A percentile compares a stretch with the other conserved stretches of the same genome.
These are phyloP conservation scores for Sternarchorhynchus goeldii DNA, from an alignment of 2,797 vertebrate genomes.

Conservation along the genomic window DNA sequence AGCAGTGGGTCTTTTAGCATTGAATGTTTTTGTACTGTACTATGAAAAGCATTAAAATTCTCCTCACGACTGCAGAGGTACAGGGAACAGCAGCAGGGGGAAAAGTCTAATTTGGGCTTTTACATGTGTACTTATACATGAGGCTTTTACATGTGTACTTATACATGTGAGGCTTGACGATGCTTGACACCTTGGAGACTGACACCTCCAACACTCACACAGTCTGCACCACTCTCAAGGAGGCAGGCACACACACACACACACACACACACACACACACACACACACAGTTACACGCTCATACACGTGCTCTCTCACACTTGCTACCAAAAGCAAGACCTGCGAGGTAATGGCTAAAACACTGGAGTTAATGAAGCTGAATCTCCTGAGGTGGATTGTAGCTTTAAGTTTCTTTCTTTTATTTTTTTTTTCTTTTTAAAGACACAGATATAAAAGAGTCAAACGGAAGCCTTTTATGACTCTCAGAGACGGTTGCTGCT, in stretches of 20 bases:
- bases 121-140: background rate
- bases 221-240: constrained; percentile 90
- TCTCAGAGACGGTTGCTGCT: constrained; percentile 28
- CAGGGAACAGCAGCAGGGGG: too few species aligned
- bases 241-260: constrained; percentile 67
- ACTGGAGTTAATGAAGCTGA: constrained; percentile 47
- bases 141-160: background rate
- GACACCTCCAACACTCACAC: constrained; percentile 94
- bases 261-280: background rate
- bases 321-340: constrained; percentile 14
- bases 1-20: too few species aligned
- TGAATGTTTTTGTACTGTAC: too few species aligned
- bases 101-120: background rate
- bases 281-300: background rate
- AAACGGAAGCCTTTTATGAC: constrained; percentile 57
- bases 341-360: constrained; percentile 40
- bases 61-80: background rate
- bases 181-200: constrained; percentile 76
- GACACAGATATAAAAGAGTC: constrained; percentile 51
- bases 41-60: background rate
- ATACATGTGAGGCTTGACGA: background rate
- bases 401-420: constrained; percentile 35
- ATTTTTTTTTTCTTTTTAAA: constrained; percentile 35
- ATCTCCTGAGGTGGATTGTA: constrained; percentile 35
- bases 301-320: background rate